Conservation (phyloP, 2,113 vertebrate species). For the Morone chrysops region DNA sequence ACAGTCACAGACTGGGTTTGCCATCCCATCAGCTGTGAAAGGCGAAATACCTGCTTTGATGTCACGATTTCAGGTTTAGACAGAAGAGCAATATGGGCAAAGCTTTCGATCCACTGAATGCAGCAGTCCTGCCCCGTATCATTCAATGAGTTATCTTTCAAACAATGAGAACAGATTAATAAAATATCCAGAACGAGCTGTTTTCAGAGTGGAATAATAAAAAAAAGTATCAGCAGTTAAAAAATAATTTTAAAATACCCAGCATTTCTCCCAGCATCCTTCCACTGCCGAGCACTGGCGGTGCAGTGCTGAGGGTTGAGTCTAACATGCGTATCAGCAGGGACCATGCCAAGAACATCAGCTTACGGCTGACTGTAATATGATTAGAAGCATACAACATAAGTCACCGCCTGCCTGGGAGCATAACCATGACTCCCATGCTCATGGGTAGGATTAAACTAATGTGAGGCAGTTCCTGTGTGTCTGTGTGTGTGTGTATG, state of each 20-base stretch:
- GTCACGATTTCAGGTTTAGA: neutral
- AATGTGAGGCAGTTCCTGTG: slow-evolving; percentile 50
- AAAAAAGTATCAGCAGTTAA: neutral
- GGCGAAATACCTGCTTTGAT: neutral
- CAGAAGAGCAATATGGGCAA: neutral
- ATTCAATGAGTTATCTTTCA: neutral
- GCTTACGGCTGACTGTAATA: slow-evolving; percentile 75
- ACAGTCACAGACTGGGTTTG: neutral
- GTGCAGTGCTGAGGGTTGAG: slow-evolving; percentile 31
- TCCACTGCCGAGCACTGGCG: neutral
- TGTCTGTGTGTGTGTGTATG: slow-evolving; percentile 4
- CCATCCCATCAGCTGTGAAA: neutral
- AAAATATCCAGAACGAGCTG: neutral
- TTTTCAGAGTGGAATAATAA: neutral
- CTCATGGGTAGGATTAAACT: slow-evolving; percentile 75
- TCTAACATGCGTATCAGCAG: slow-evolving; percentile 60
- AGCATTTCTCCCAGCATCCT: slow-evolving; percentile 8
- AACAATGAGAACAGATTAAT: slow-evolving; percentile 3
- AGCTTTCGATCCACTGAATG: neutral
- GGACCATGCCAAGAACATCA: slow-evolving; percentile 69
- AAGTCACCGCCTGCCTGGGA: slow-evolving; percentile 66
- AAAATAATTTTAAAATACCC: neutral
- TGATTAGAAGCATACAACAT: slow-evolving; percentile 76
- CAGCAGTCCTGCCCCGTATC: neutral
- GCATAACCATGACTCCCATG: slow-evolving; percentile 67